A percentile compares a stretch with the other conserved stretches of the same genome.
phyloP scores from a whole-genome alignment of 2,888 invertebrate genomes.

The Microctonus aethiopoides region DNA sequence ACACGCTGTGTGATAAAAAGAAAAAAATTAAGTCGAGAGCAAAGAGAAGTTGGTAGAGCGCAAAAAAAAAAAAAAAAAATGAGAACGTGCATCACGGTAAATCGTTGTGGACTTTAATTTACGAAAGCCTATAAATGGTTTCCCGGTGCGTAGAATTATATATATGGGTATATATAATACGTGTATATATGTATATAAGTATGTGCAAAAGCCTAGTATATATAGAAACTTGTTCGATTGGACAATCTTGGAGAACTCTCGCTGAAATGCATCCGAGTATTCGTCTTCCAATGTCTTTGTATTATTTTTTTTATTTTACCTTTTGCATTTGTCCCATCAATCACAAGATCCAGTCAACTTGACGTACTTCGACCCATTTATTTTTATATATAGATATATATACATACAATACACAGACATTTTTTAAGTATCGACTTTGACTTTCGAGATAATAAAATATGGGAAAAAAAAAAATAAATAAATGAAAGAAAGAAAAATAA shows the following conservation, averaged over 20 bases:
- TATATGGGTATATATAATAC: not conserved
- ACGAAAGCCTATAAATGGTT: conserved; percentile 45
- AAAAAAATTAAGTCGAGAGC: not conserved
- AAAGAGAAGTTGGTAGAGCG: not conserved
- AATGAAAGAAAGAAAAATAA: not conserved
- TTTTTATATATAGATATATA: not conserved
- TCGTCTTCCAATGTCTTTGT: conserved; percentile 34
- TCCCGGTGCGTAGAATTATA: conserved; percentile 21
- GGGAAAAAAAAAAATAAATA: not conserved
- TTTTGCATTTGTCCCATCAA: not conserved
- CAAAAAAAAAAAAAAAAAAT: conserved; percentile 4
- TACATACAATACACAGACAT: not conserved
- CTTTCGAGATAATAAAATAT: not conserved
- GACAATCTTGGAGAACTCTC: conserved; percentile 50
- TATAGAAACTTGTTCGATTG: conserved; percentile 48
- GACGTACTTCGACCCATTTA: not conserved
- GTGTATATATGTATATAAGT: not conserved
- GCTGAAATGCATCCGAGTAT: conserved; percentile 32
- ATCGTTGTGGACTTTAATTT: conserved; percentile 26
- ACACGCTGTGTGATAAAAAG: not conserved
- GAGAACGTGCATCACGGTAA: conserved; percentile 11
- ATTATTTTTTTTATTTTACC: not conserved
- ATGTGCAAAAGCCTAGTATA: conserved; percentile 9
- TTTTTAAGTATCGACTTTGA: not conserved
- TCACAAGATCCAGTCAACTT: not conserved